Conservation (phyloP, 2,888 invertebrate genomes). For the Fabriciana adippe region DNA sequence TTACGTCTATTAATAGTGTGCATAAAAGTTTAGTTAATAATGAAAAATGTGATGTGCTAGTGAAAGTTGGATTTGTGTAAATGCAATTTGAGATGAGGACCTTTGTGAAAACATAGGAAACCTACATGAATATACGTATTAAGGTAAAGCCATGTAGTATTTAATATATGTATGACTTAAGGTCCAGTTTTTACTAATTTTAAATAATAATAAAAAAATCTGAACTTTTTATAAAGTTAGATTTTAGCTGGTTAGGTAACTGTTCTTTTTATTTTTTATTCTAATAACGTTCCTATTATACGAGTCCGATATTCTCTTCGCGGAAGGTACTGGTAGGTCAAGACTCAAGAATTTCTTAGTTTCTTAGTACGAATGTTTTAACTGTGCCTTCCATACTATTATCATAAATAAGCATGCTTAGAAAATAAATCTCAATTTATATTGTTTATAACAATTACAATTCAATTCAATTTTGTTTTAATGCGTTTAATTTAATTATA, state of each 20-base stretch:
- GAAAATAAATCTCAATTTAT: too few relatives aligned
- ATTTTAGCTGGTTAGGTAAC: constrained; percentile 5
- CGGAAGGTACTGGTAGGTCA: constrained; percentile 27
- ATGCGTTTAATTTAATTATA: too few relatives aligned
- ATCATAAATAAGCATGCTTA: neutral
- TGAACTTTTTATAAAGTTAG: neutral
- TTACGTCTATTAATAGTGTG: constrained; percentile 3
- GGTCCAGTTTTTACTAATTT: neutral
- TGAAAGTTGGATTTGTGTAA: constrained; percentile 70
- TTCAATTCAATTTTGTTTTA: too few relatives aligned
- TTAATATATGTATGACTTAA: neutral
- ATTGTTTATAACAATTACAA: too few relatives aligned
- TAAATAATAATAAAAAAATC: neutral
- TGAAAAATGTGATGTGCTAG: constrained; percentile 55
- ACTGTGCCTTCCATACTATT: too few relatives aligned
- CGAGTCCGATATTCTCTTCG: constrained; percentile 26
- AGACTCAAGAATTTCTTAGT: constrained; percentile 20
- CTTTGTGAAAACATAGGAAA: constrained; percentile 64
- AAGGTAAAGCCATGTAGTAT: constrained; percentile 54
- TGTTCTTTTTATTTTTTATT: constrained; percentile 22
- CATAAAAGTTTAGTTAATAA: constrained; percentile 6
- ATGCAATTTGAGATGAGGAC: constrained; percentile 70
- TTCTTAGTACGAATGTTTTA: neutral
- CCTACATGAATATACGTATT: constrained; percentile 70
- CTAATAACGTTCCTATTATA: constrained; percentile 20